A percentile compares a stretch with the other conserved stretches of the same genome.
These are phyloP conservation scores for Psittacula derbiana DNA, from an alignment of 2,797 vertebrate genomes.

Conservation along the genomic window DNA sequence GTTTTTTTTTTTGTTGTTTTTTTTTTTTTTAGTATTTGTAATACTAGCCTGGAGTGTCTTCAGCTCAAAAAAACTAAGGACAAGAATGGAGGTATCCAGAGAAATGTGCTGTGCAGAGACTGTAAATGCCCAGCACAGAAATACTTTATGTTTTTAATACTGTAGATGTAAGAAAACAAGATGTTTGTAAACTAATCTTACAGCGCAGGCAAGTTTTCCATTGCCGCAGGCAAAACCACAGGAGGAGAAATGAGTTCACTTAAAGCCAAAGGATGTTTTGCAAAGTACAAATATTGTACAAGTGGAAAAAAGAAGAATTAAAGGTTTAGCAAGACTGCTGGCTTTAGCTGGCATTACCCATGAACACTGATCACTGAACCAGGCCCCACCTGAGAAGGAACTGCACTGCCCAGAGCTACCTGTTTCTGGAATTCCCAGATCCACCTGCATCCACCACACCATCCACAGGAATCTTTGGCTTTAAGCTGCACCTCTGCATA, in stretches of 20 bases:
- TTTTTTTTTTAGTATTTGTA: not conserved
- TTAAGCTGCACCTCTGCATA: not conserved
- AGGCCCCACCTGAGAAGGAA: not conserved
- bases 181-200: not conserved
- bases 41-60: not conserved
- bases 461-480: not conserved
- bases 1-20: not conserved
- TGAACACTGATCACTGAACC: accelerated
- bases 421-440: accelerated
- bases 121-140: not conserved
- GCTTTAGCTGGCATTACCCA: not conserved
- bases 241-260: not conserved
- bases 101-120: not conserved
- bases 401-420: not conserved
- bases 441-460: accelerated
- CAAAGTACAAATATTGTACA: not conserved
- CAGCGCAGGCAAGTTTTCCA: not conserved
- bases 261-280: not conserved
- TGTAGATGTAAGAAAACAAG: not conserved
- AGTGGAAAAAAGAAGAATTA: not conserved
- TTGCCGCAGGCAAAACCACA: not conserved
- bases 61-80: not conserved
- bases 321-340: not conserved
- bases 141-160: not conserved
- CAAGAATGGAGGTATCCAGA: not conserved